Percentiles rank a stretch among this genome's conserved stretches.
Conservation (phyloP, 2,113 vertebrate species). For the Panthera tigris region DNA sequence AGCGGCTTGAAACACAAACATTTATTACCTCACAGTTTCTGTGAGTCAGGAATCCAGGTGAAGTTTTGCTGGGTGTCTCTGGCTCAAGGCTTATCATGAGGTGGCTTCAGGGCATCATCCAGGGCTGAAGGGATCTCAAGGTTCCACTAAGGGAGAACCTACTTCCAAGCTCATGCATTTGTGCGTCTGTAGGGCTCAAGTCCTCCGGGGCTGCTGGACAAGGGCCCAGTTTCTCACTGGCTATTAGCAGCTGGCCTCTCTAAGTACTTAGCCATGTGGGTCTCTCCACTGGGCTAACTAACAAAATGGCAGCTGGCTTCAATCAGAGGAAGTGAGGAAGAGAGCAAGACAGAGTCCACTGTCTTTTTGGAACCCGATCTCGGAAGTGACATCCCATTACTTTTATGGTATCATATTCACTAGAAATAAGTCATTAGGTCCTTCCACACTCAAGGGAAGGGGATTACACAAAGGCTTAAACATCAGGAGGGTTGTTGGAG, state of each 20-base stretch:
- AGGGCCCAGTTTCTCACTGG: not conserved
- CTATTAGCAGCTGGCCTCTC: not conserved
- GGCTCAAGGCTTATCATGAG: not conserved
- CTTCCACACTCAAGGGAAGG: not conserved
- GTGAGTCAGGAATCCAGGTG: not conserved
- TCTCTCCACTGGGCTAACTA: not conserved
- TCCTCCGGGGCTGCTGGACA: not conserved
- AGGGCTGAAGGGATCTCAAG: not conserved
- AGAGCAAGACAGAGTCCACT: not conserved
- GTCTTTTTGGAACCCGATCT: not conserved
- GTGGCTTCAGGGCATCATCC: not conserved
- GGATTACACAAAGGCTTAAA: not conserved
- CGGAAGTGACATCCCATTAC: not conserved
- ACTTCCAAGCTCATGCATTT: not conserved
- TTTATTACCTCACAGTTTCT: not conserved
- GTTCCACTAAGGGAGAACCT: not conserved
- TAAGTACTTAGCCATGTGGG: not conserved
- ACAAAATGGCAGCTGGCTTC: not conserved
- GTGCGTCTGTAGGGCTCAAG: fast-evolving
- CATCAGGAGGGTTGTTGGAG: not conserved
- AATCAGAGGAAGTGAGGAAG: not conserved
- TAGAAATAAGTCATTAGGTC: not conserved
- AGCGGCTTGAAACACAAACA: not conserved
- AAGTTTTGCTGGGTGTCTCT: not conserved
- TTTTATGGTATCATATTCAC: not conserved